Evolutionary conservation across 2,888 invertebrate genomes (phyloP), one percentile per base, ranked within the genome.

Genomic region (Plebejus anna): DNA sequence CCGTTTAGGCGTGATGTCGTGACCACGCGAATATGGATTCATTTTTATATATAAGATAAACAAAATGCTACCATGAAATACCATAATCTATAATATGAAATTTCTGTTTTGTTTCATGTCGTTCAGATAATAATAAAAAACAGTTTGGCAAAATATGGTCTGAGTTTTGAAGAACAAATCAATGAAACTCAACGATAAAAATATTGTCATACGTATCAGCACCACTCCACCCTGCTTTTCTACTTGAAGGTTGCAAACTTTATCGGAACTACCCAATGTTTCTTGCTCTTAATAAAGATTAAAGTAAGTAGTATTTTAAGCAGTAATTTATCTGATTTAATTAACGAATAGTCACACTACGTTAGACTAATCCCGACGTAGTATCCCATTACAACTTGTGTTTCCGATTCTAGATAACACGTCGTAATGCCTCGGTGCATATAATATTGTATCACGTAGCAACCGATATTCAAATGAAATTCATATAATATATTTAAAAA

Each of bases 331-430:
- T 66, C 66, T 66, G 66, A 66, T 66, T 66, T 66, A 66, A 66
- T 32, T 66, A 66, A 66, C 32, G 66, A 66, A 66, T 16, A 36
- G 36, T 66, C 66, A 66, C 66, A 66, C 32, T 66, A 32, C 32
- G 66, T 66, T 66, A 66, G 66, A 66, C 66, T 36, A 66, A 66
- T 36, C 32, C 66, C 66, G 66, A 1, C 32, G 13, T 36, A 66
- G 22, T 22, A 36, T 66, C 66, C 66, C 66, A 66, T 66, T 66
- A 66, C 66, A 66, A 66, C 66, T 66, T 16, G 66, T 66, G 66
- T 66, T 61, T 61, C 66, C 32, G 66, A 66, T 66, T 66, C 32
- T 66, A 66, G 66, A 66, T 66, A 66, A 66, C 66, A 66, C 66
- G 2, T 36, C 66, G 2, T 36, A 32, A 66, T 66, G 13, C 66